Conservation (phyloP, 2,888 invertebrate species). For the Malacosoma neustria region DNA sequence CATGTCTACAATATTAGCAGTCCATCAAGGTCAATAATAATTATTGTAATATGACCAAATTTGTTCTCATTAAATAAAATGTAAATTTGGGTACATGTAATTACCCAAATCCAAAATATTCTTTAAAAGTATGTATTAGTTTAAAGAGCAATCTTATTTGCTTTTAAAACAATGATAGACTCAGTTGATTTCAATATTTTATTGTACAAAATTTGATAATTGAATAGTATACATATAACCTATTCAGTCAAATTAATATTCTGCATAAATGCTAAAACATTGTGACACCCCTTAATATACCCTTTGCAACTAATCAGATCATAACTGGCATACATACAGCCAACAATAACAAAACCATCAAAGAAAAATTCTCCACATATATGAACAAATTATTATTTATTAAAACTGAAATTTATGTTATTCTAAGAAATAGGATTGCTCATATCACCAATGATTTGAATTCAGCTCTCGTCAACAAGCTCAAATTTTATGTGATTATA, state of each 20-base stretch:
- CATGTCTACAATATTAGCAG: too few species aligned
- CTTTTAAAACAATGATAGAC: background rate
- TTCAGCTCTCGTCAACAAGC: conserved; percentile 34
- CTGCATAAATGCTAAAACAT: conserved; percentile 49
- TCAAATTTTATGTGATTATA: conserved; percentile 35
- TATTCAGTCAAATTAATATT: conserved; percentile 57
- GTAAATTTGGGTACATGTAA: too few species aligned
- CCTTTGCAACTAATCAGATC: conserved; percentile 33
- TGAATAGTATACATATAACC: conserved; percentile 50
- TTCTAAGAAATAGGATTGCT: conserved; percentile 37
- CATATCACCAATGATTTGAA: conserved; percentile 45
- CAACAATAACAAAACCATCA: conserved; percentile 25
- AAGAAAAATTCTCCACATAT: conserved; percentile 34
- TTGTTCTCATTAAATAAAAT: too few species aligned
- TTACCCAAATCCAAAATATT: too few species aligned
- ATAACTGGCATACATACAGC: conserved; percentile 18
- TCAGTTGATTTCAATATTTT: conserved; percentile 40
- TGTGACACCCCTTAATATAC: conserved; percentile 22
- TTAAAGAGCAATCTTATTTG: background rate
- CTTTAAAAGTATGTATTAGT: too few species aligned
- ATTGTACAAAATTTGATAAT: conserved; percentile 59
- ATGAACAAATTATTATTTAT: conserved; percentile 39
- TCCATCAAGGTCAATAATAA: too few species aligned
- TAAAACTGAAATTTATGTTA: conserved; percentile 33
- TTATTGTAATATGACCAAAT: too few species aligned